A percentile compares a stretch with the other conserved stretches of the same genome.
Conservation (phyloP, 2,797 vertebrate genomes). For the Bucorvus abyssinicus region DNA sequence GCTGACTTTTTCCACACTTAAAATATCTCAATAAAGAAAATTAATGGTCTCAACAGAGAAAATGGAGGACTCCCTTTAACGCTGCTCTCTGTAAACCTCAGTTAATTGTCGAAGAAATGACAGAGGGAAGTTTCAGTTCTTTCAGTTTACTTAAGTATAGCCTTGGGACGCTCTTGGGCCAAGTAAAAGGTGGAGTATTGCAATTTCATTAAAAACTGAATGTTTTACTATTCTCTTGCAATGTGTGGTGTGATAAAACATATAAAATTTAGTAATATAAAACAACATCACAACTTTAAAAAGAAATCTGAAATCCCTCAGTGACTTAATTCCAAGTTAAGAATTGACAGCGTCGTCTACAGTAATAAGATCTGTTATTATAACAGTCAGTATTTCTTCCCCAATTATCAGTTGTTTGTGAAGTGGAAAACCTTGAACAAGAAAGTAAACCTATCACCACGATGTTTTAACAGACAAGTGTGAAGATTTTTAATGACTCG, state of each 20-base stretch:
- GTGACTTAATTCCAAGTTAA: not conserved
- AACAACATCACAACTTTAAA: not conserved
- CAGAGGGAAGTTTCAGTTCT: not conserved
- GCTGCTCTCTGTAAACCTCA: not conserved
- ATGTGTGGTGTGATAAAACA: not conserved
- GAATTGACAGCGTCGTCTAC: not conserved
- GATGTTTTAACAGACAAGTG: not conserved
- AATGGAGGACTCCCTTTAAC: not conserved
- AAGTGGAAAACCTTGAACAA: not conserved
- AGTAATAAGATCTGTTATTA: not conserved
- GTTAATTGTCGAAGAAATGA: not conserved
- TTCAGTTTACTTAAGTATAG: not conserved
- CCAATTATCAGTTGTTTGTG: not conserved
- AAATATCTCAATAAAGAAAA: not conserved
- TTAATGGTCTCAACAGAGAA: not conserved
- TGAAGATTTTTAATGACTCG: not conserved
- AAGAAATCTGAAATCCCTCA: not conserved
- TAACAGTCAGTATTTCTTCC: not conserved
- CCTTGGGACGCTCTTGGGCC: not conserved
- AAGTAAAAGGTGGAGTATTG: not conserved
- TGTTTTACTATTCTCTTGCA: not conserved
- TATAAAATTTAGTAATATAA: not conserved
- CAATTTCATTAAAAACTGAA: not conserved
- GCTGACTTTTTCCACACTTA: not conserved
- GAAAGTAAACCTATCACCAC: not conserved